Conservation (phyloP, 2,113 vertebrate species). For the Paracanthobrama guichenoti region DNA sequence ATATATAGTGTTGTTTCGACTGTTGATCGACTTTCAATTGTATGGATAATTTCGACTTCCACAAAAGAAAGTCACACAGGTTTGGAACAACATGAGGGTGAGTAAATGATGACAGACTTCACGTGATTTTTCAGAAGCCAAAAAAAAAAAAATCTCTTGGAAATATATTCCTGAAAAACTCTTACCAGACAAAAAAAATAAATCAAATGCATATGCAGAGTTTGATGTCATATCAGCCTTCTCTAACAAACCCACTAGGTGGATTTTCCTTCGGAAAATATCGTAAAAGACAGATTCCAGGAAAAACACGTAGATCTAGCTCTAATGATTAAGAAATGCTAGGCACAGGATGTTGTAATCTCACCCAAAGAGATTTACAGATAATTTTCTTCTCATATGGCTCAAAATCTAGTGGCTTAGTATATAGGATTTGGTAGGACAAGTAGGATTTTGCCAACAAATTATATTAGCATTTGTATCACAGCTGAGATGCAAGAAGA, state of each 20-base stretch:
- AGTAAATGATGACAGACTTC: no score
- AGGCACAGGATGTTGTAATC: not conserved
- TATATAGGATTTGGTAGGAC: no score
- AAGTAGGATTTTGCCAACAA: not conserved
- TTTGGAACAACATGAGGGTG: not conserved
- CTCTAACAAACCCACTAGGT: not conserved
- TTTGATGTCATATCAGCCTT: not conserved
- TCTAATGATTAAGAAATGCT: not conserved
- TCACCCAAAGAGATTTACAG: not conserved
- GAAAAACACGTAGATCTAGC: not conserved
- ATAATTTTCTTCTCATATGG: not conserved
- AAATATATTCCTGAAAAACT: no score
- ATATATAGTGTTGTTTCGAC: no score
- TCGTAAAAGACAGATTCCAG: not conserved
- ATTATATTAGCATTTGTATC: not conserved
- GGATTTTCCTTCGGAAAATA: conserved; percentile 1
- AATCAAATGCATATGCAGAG: not conserved
- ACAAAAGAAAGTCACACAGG: not conserved
- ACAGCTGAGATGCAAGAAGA: conserved; percentile 21
- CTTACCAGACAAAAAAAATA: no score
- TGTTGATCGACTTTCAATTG: not conserved
- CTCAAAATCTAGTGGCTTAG: not conserved
- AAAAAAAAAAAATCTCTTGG: no score
- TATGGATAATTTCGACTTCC: not conserved
- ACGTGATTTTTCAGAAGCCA: no score